Conservation (phyloP, 2,797 vertebrate species). For the Falco berigora region DNA sequence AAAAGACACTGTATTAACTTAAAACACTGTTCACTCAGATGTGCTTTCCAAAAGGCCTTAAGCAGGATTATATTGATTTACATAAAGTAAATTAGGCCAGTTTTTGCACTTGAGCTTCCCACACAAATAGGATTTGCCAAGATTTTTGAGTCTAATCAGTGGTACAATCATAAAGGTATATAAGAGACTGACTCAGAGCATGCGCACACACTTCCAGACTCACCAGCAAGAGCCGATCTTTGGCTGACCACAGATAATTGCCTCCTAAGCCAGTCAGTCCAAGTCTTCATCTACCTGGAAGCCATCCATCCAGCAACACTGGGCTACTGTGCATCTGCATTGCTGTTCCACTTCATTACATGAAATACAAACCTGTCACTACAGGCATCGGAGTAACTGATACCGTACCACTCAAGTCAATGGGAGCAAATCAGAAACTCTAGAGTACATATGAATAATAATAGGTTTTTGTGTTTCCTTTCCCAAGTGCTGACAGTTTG, state of each 20-base stretch:
- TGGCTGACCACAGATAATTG: background rate
- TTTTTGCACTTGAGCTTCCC: background rate
- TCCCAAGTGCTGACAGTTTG: background rate
- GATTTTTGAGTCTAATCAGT: background rate
- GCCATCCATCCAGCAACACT: background rate
- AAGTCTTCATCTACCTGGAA: slow-evolving; percentile 22
- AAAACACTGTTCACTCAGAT: background rate
- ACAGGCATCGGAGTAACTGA: background rate
- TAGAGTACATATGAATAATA: background rate
- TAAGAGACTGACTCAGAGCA: background rate
- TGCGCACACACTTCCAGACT: background rate
- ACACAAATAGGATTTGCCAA: background rate
- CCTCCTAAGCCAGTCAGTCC: background rate
- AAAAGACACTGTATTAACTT: background rate
- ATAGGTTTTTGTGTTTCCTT: background rate
- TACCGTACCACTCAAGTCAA: background rate
- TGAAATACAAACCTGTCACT: background rate
- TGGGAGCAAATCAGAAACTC: slow-evolving; percentile 26
- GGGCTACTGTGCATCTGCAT: background rate
- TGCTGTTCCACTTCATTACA: background rate
- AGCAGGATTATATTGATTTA: background rate
- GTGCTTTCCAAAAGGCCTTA: slow-evolving; percentile 30
- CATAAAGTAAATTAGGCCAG: slow-evolving; percentile 37
- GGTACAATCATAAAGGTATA: background rate
- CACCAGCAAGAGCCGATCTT: slow-evolving; percentile 11